A percentile compares a stretch with the other conserved stretches of the same genome.
Conservation (phyloP, 2,888 invertebrate genomes). For the Patella ulyssiponensis region DNA sequence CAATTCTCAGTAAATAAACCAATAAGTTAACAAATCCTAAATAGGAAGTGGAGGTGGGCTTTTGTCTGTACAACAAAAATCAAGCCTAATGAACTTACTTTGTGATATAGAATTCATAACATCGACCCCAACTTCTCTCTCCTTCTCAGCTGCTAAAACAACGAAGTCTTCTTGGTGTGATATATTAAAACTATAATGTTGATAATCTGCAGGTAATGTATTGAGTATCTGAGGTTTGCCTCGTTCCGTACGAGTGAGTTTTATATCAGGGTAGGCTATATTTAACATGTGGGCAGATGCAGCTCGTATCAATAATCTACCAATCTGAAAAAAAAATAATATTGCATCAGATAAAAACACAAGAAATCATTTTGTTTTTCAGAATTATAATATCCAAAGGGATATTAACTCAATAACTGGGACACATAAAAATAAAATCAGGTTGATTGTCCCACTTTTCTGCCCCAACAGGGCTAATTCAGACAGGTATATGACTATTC, state of each 20-base stretch:
- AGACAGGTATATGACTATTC: no score
- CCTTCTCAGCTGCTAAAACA: conserved; percentile 78
- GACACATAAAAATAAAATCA: no score
- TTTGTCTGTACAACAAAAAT: no score
- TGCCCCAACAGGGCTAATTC: no score
- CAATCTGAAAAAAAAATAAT: conserved; percentile 72
- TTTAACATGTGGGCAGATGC: conserved; percentile 79
- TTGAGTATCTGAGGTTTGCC: conserved; percentile 71
- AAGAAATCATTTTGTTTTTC: no score
- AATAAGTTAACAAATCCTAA: no score
- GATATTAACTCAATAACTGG: no score
- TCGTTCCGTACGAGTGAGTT: conserved; percentile 69
- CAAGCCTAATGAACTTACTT: conserved; percentile 49
- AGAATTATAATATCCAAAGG: no score
- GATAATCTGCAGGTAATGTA: conserved; percentile 25
- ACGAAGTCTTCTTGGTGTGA: conserved; percentile 92
- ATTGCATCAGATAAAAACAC: not conserved
- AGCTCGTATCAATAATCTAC: conserved; percentile 88
- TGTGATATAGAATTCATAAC: conserved; percentile 87
- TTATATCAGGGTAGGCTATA: conserved; percentile 80
- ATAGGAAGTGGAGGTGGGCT: no score
- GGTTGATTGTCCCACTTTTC: no score
- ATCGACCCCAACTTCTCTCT: conserved; percentile 78
- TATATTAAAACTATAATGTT: conserved; percentile 83
- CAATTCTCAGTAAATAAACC: no score